These are phyloP conservation scores for Brachyopa scutellaris DNA, from an alignment of 2,888 invertebrate genomes.

Conservation along the genomic window DNA sequence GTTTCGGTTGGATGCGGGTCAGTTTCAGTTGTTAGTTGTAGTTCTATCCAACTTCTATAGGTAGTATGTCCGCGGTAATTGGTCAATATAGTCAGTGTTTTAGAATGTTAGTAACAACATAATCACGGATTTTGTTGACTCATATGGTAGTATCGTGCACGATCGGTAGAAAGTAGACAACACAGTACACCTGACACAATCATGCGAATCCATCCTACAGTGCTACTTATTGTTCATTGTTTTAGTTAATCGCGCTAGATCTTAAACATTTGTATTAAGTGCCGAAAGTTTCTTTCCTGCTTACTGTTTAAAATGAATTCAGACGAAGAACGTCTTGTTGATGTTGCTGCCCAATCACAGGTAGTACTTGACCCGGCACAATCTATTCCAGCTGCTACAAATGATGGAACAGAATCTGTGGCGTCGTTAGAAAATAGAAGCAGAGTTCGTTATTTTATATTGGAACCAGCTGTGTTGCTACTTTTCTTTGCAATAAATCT, in stretches of 20 bases:
- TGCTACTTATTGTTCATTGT: slow-evolving; percentile 32
- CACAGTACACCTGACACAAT: neutral
- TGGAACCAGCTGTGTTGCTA: slow-evolving; percentile 80
- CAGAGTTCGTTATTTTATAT: slow-evolving; percentile 76
- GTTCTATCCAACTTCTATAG: neutral
- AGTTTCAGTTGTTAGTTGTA: too few relatives aligned
- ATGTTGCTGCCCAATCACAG: slow-evolving; percentile 32
- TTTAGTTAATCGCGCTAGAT: slow-evolving; percentile 12
- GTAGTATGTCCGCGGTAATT: neutral
- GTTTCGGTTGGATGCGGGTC: too few relatives aligned
- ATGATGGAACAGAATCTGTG: neutral
- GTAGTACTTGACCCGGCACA: slow-evolving; percentile 50
- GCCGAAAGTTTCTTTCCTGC: neutral
- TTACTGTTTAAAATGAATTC: slow-evolving; percentile 63
- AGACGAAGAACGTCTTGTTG: slow-evolving; percentile 75
- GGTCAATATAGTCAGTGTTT: neutral
- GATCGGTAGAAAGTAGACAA: neutral
- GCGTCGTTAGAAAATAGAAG: neutral
- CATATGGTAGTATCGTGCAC: neutral
- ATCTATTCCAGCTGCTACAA: neutral
- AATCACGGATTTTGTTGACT: neutral
- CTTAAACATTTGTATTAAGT: neutral
- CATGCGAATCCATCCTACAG: slow-evolving; percentile 11
- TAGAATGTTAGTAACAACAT: neutral
- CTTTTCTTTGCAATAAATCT: slow-evolving; percentile 79